A percentile compares a stretch with the other conserved stretches of the same genome.
Conservation (phyloP, 2,113 vertebrate species). For the Caranx ignobilis region DNA sequence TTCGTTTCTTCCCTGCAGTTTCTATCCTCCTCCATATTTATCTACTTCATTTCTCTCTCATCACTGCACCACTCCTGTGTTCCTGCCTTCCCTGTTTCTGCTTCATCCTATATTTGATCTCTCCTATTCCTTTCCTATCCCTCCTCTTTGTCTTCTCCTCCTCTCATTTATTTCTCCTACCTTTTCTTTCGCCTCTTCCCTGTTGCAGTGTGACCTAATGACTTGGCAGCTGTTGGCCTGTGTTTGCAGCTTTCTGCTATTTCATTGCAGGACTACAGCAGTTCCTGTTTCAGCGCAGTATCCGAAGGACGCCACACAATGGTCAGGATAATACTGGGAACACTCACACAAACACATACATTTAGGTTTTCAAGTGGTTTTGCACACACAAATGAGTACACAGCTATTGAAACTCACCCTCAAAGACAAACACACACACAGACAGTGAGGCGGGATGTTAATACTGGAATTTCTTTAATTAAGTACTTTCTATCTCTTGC, state of each 20-base stretch:
- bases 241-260: conserved; percentile 65
- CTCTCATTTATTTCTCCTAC: neutral
- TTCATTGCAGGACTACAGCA: conserved; percentile 26
- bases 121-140: neutral
- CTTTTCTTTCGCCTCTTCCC: conserved; percentile 5
- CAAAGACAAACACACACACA: neutral
- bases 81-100: neutral
- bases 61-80: neutral
- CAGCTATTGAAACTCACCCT: neutral
- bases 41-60: neutral
- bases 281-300: too few relatives aligned
- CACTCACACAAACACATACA: conserved; percentile 5
- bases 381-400: neutral
- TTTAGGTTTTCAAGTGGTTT: neutral
- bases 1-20: too few relatives aligned
- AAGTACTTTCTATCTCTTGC: conserved; percentile 1
- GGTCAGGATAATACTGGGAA: neutral
- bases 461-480: neutral
- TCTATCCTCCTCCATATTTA: too few relatives aligned
- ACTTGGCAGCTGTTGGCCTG: conserved; percentile 70
- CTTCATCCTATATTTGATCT: neutral
- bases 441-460: neutral
- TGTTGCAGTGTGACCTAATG: conserved; percentile 68
- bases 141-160: neutral
- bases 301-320: conserved; percentile 23